phyloP scores from a whole-genome alignment of 2,797 vertebrate species.

The Rhinatrema bivittatum region DNA sequence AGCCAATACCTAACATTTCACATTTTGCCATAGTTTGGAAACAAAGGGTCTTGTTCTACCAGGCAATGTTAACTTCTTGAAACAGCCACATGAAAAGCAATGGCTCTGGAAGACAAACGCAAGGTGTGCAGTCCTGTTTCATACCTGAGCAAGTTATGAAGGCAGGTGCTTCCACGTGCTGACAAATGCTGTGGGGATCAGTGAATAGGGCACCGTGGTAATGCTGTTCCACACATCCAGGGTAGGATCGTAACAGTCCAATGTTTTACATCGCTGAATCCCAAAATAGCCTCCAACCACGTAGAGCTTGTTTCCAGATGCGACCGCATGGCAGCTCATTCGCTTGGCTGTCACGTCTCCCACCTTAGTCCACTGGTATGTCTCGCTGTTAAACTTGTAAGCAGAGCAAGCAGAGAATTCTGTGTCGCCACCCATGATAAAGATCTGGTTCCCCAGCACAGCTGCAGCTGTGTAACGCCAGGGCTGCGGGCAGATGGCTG shows the following conservation, averaged over 20 bases:
- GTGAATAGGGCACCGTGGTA: constrained; percentile 93
- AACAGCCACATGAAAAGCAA: too few species aligned
- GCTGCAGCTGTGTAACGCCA: constrained; percentile 97
- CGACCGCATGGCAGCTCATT: constrained; percentile 98
- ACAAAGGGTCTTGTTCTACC: too few species aligned
- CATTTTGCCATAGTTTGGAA: too few species aligned
- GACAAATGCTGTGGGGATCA: constrained; percentile 96
- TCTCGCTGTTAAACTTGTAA: constrained; percentile 96
- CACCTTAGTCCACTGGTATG: constrained; percentile 97
- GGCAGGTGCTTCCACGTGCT: constrained; percentile 98
- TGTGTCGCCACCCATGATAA: constrained; percentile 95
- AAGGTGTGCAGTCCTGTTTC: too few species aligned
- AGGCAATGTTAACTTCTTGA: too few species aligned
- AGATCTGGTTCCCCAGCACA: constrained; percentile 94
- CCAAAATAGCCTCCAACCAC: constrained; percentile 98
- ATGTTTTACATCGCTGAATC: constrained; percentile 93
- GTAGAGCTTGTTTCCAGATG: constrained; percentile 94
- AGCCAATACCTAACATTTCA: too few species aligned
- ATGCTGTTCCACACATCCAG: constrained; percentile 96
- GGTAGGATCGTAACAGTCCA: constrained; percentile 95
- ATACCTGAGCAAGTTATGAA: constrained; percentile 64
- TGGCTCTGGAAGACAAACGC: too few species aligned
- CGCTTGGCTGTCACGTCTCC: constrained; percentile 95
- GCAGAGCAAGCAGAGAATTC: constrained; percentile 96
- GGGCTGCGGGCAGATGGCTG: constrained; percentile 92